Conservation (phyloP, 2,888 invertebrate species). For the Phaedon cochleariae region DNA sequence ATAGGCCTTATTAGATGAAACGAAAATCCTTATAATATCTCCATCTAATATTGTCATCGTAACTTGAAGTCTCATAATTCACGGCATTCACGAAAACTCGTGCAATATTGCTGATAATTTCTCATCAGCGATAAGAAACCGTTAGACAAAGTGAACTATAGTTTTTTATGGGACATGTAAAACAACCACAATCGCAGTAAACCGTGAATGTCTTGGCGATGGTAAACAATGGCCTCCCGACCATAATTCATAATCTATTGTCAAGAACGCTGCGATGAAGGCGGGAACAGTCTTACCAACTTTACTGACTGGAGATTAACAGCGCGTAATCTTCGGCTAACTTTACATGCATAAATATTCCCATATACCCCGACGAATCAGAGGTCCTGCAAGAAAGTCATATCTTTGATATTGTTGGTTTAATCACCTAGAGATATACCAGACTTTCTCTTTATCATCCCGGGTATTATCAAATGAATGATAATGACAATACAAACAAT, state of each 20-base stretch:
- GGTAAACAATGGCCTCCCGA: constrained; percentile 50
- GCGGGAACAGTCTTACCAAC: constrained; percentile 58
- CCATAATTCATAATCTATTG: constrained; percentile 59
- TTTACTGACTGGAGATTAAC: constrained; percentile 59
- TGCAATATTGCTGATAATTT: constrained; percentile 22
- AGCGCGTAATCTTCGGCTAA: constrained; percentile 60
- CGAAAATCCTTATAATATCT: too few species aligned
- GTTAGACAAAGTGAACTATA: constrained; percentile 37
- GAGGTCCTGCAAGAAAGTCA: constrained; percentile 55
- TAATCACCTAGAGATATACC: constrained; percentile 53
- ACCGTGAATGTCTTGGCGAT: constrained; percentile 40
- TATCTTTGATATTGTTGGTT: constrained; percentile 59
- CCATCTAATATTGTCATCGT: background rate
- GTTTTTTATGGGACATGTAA: constrained; percentile 37
- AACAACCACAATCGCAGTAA: constrained; percentile 39
- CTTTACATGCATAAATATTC: constrained; percentile 61
- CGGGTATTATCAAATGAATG: too few species aligned
- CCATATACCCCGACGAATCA: constrained; percentile 53
- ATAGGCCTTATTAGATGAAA: too few species aligned
- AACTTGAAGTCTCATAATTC: background rate
- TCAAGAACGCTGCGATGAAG: constrained; percentile 49
- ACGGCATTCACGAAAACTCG: background rate
- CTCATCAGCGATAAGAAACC: constrained; percentile 20
- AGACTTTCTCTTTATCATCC: constrained; percentile 49
- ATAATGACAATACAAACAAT: too few species aligned